Evolutionary conservation across 2,888 invertebrate species (phyloP).

Genomic region (Coelopa pilipes): DNA sequence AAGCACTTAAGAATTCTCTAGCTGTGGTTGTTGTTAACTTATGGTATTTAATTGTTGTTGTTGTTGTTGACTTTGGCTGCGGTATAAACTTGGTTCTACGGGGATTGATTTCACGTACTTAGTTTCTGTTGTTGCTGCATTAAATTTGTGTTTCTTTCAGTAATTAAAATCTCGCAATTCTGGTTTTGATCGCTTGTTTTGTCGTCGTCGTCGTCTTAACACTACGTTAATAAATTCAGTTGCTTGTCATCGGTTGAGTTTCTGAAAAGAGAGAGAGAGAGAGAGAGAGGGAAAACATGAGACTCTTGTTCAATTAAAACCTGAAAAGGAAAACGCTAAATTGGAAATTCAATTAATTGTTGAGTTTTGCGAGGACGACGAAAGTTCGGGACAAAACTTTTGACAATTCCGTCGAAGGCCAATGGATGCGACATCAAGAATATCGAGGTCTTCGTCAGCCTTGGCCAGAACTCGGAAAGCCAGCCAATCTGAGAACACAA

Average conservation of each 20-base stretch:
- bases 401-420: background rate
- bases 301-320: too few relatives aligned
- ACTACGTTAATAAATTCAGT: background rate
- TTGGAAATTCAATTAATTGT: background rate
- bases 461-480: background rate
- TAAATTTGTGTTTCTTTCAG: too few relatives aligned
- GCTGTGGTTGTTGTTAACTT: background rate
- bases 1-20: background rate
- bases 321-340: background rate
- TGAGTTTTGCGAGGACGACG: too few relatives aligned
- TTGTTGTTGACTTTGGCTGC: background rate
- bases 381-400: background rate
- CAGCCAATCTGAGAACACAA: background rate
- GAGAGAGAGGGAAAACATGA: too few relatives aligned
- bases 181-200: background rate
- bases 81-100: background rate
- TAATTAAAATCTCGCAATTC: too few relatives aligned
- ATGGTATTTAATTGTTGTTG: background rate
- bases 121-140: too few relatives aligned
- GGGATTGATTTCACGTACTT: too few relatives aligned
- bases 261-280: slow-evolving; percentile 9
- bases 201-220: background rate
- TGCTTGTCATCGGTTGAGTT: background rate
- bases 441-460: too few relatives aligned
- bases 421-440: too few relatives aligned